Base-by-base conservation (phyloP, 1,140 invertebrate genomes). In the Popillia japonica region DNA sequence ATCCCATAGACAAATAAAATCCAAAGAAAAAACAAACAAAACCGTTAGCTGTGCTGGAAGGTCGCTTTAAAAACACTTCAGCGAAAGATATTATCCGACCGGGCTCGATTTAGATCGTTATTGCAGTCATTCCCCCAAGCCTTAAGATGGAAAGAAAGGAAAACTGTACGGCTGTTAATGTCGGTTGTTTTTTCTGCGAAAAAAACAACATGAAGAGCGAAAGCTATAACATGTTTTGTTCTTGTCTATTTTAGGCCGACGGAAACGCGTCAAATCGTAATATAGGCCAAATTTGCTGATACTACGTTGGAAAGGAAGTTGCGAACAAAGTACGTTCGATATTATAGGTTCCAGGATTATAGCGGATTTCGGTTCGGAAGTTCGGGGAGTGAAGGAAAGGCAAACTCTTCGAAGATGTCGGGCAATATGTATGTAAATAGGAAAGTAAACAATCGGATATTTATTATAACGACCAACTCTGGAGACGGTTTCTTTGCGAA, bases 11-110 rank as follows among this genome's bases (percentile, higher is more conserved):
- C 6, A 17, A 14, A n/a, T 55, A 55, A 55, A 55, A 55, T 55
- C 17, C 48, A 17, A n/a, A 14, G 14, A 17, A 55, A 55, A n/a
- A 55, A n/a, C 48, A 55, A 55, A 55, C 48, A 55, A 55, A n/a
- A 17, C 11, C n/a, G 48, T 55, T 17, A 17, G 11, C 7, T n/a
- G 6, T n/a, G 48, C 17, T 17, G 14, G 17, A 55, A 17, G 14
- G 17, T 55, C 48, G n/a, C n/a, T 55, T 55, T 55, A 55, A 55
- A 55, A 55, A 55, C 48, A n/a, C 48, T 55, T 55, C 48, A 55
- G 48, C 11, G n/a, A 55, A 17, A 17, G n/a, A 55, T 55, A 55
- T 55, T 55, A 55, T 55, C 11, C 17, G 48, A n/a, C 48, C 9
- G 17, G 48, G 14, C 17, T n/a, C 48, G 2, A 55, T n/a, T 17